These are phyloP conservation scores for Syrphus vitripennis DNA, from an alignment of 2,888 invertebrate genomes.

Conservation along the genomic window DNA sequence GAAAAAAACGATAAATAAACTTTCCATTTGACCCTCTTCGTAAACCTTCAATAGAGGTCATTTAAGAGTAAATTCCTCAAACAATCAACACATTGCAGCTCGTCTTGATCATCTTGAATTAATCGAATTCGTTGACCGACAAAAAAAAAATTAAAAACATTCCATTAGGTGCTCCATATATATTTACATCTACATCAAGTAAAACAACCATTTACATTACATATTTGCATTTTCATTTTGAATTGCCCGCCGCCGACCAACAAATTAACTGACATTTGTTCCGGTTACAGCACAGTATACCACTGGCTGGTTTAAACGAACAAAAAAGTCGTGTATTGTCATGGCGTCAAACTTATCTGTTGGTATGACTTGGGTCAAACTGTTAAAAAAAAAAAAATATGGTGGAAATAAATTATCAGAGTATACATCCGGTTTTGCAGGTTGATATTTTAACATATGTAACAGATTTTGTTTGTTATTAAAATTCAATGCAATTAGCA, in stretches of 20 bases:
- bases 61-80: background rate
- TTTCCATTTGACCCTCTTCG: background rate
- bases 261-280: slow-evolving; percentile 1
- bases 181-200: background rate
- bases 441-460: background rate
- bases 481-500: background rate
- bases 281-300: background rate
- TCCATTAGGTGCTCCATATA: background rate
- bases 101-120: background rate
- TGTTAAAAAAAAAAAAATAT: background rate
- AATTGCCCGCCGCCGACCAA: background rate
- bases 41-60: background rate
- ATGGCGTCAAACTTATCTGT: background rate
- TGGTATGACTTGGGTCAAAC: background rate
- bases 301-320: background rate
- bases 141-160: background rate
- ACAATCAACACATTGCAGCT: background rate
- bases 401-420: background rate
- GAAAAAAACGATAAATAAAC: background rate
- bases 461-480: background rate
- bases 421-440: background rate
- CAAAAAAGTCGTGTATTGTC: background rate
- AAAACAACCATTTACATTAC: background rate
- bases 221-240: background rate
- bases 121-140: slow-evolving; percentile 5